Evolutionary conservation across 2,888 invertebrate genomes (phyloP).

Genomic region (Ceraclea dissimilis): DNA sequence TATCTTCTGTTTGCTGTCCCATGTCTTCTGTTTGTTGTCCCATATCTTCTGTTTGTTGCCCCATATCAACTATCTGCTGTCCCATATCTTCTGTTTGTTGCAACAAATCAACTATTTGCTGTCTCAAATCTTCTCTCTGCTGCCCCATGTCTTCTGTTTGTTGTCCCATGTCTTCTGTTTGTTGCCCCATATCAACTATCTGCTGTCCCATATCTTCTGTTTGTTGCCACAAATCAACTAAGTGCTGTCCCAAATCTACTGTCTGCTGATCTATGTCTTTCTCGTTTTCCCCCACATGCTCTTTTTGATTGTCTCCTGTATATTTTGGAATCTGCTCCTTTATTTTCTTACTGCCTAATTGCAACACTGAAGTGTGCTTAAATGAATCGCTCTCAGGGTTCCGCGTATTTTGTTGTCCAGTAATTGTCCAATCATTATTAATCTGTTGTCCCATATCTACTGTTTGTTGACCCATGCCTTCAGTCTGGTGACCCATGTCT

Average conservation of each 20-base stretch:
- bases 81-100: slow-evolving; percentile 26
- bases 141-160: slow-evolving; percentile 26
- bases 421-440: too few relatives aligned
- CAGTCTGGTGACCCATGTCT: slow-evolving; percentile 19
- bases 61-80: slow-evolving; percentile 25
- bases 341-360: too few relatives aligned
- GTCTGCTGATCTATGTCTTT: slow-evolving; percentile 28
- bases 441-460: slow-evolving; percentile 15
- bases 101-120: slow-evolving; percentile 25
- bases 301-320: too few relatives aligned
- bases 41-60: slow-evolving; percentile 27
- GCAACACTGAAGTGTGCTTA: neutral
- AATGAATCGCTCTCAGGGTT: slow-evolving; percentile 12
- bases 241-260: slow-evolving; percentile 29
- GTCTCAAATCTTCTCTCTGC: slow-evolving; percentile 27
- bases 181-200: slow-evolving; percentile 19
- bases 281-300: slow-evolving; percentile 24
- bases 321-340: too few relatives aligned
- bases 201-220: slow-evolving; percentile 27
- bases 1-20: slow-evolving; percentile 22
- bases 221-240: slow-evolving; percentile 23
- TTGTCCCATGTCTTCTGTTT: slow-evolving; percentile 20
- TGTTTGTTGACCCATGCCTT: slow-evolving; percentile 19
- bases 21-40: slow-evolving; percentile 19
- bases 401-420: slow-evolving; percentile 22